Base-by-base conservation (phyloP, 1,140 invertebrate genomes). In the Heliconius eleuchia region DNA sequence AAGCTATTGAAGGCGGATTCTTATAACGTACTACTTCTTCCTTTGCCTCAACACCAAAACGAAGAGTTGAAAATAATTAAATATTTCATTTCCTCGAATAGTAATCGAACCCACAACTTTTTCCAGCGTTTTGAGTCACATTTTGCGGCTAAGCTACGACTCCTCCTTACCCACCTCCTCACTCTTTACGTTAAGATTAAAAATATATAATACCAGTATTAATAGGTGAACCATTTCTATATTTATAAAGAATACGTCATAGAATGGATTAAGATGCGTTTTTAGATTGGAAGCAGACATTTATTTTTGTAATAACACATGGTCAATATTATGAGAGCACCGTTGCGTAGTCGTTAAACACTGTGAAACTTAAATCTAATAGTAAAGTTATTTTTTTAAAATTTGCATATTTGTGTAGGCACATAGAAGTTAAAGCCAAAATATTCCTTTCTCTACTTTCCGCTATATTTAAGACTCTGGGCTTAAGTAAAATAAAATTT, bases 301-400 rank as follows among this genome's bases (percentile, higher is more conserved):
- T 66, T 66, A 66, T 66, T 66, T 66, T 66, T 66, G 60, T 66
- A 66, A 66, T 66, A 66, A 66, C 60, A 66, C 60, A 23, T 66
- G 60, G 60, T 66, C 60, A 66, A 66, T 66, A 66, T 66, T 66
- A 66, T 66, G 60, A 66, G 60, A 66, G 60, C 60, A 8, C 7
- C 7, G n/a, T n/a, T 66, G 60, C 60, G 60, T 30, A 66, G 19
- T 23, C 3, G 27, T 66, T 66, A 46, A 46, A 57, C 9, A 57
- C 4, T 27, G 60, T 30, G 11, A 66, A 66, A 23, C 11, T 27
- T 27, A n/a, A 66, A 57, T 23, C 2, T 30, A 27, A 66, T 23
- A 30, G 9, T 1, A 1, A 55, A 55, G 19, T 55, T 7, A 2
- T 19, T 55, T 55, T 55, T 55, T 55, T 52, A 2, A 55, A 55